Evolutionary conservation across 2,888 invertebrate species (phyloP).

Genomic region (Epinotia bilunana): DNA sequence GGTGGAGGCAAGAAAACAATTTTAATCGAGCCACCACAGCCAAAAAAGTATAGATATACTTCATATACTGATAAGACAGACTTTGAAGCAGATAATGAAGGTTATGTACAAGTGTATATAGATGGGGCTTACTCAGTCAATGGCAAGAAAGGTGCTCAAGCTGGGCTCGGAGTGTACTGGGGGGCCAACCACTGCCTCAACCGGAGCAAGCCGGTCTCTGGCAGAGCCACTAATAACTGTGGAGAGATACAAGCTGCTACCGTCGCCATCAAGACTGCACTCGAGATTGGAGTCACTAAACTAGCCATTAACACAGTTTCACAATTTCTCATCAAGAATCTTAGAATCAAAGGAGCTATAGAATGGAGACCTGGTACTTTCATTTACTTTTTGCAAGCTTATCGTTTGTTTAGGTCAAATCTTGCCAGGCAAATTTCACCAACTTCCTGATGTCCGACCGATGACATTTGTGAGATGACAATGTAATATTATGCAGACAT

Average conservation of each 20-base stretch:
- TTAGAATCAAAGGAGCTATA: no score
- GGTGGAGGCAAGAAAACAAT: constrained; percentile 56
- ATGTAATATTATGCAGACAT: no score
- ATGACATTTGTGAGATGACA: no score
- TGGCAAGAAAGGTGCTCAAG: constrained; percentile 89
- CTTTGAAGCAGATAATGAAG: constrained; percentile 78
- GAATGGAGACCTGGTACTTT: constrained; percentile 89
- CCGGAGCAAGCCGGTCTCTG: constrained; percentile 90
- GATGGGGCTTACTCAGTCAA: constrained; percentile 97
- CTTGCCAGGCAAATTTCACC: no score
- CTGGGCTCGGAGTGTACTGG: constrained; percentile 98
- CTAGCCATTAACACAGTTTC: constrained; percentile 96
- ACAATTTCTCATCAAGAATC: constrained; percentile 93
- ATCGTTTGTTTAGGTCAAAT: no score
- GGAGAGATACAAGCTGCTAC: constrained; percentile 97
- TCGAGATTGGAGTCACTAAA: constrained; percentile 86
- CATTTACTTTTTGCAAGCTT: not conserved
- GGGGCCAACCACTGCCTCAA: constrained; percentile 90
- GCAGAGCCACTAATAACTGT: constrained; percentile 96
- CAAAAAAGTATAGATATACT: constrained; percentile 54
- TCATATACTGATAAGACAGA: constrained; percentile 55
- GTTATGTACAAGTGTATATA: constrained; percentile 89
- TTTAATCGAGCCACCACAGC: constrained; percentile 67
- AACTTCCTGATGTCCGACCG: no score
- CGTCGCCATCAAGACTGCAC: constrained; percentile 89